Base-by-base conservation (phyloP, 30 jellyfish, hydroid and myxozoan genomes). In the Mastigias papua region DNA sequence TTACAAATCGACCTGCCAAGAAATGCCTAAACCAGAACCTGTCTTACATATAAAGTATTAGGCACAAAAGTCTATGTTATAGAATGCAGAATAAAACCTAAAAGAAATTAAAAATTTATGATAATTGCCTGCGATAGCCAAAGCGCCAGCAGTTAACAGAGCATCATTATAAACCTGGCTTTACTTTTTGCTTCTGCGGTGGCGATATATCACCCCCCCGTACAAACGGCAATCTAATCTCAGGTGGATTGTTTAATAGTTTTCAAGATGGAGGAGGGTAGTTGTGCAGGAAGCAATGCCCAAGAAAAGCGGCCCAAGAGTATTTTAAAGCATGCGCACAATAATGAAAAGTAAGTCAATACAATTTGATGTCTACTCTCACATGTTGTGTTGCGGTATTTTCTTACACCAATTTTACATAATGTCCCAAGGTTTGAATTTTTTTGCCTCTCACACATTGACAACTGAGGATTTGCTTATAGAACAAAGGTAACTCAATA, bases 301-400 rank as follows among this genome's bases (percentile, higher is more conserved):
- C 76, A 70, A 63, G 91, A 78, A 64, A 68, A 69, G 28, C 91
- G 91, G 60, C 95, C 91, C 0, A 91, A 91, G 70, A 85, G 98
- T 48, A 91, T 91, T 17, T 62, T 91, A 61, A 91, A 91, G 69
- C 98, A 91, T 22, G 74, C 86, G 7, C 92, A 85, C 25, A 93
- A 76, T 20, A 63, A 80, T 4, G 86, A 81, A 76, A 73, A 81
- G 89, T 91, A 78, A 60, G 93, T 84, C 34, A 27, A 51, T 37
- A 11, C 54, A 37, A 3, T 11, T 37, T 37, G 10, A 37, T n/a
- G n/a, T 37, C 54, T 37, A 37, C 54, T 37, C n/a, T n/a, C n/a
- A n/a, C 54, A 37, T 37, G 5, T 37, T 37, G 54, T 11, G 54
- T 11, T 37, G 11, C 54, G 11, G 54, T 37, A 37, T 11, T 11